Conservation (phyloP, 2,113 vertebrate species). For the Chascanopsetta lugubris region DNA sequence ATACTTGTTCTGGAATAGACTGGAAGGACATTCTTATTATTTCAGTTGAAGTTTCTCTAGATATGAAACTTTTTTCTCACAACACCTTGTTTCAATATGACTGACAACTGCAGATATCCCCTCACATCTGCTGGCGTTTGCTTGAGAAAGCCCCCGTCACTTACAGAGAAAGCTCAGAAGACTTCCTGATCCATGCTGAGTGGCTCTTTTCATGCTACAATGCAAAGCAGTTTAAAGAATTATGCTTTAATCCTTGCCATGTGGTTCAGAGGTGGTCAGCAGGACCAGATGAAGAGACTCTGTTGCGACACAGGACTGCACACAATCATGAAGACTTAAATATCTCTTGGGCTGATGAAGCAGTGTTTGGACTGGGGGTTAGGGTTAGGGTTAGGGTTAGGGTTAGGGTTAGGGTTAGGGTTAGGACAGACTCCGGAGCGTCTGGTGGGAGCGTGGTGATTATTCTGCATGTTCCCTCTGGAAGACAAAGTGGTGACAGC, state of each 20-base stretch:
- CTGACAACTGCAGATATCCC: constrained; percentile 14
- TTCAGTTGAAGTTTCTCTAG: background rate
- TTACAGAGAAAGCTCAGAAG: background rate
- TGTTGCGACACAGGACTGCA: background rate
- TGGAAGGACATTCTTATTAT: no score
- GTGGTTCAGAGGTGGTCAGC: constrained; percentile 34
- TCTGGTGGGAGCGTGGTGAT: background rate
- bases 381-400: no score
- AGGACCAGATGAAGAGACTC: constrained; percentile 3
- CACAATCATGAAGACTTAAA: background rate
- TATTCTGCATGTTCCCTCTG: background rate
- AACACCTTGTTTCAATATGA: constrained; percentile 11
- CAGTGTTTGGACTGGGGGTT: no score
- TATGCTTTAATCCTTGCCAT: constrained; percentile 39
- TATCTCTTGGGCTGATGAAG: background rate
- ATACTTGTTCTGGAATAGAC: no score
- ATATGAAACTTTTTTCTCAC: constrained; percentile 5
- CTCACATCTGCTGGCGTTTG: constrained; percentile 4
- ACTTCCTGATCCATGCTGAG: constrained; percentile 25
- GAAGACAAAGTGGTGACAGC: background rate
- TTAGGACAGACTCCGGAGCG: no score
- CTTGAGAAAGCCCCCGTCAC: background rate
- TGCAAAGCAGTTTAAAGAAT: constrained; percentile 58
- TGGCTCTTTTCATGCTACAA: constrained; percentile 31
- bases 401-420: no score